Conservation (phyloP, 2,888 invertebrate genomes). For the Lasioglossum marginatum region DNA sequence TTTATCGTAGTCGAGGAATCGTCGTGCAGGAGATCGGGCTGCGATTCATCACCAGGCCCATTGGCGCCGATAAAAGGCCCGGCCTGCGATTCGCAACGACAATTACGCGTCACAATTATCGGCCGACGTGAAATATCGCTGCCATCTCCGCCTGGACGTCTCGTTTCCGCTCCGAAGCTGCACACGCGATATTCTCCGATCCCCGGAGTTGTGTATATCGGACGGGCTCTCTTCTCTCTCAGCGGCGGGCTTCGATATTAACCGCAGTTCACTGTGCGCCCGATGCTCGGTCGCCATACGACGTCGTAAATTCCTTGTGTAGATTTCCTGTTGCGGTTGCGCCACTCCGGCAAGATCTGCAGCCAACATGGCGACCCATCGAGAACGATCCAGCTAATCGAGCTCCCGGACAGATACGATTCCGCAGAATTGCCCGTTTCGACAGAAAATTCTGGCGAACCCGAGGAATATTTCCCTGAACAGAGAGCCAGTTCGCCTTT, state of each 20-base stretch:
- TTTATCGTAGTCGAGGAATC: background rate
- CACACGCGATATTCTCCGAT: constrained; percentile 16
- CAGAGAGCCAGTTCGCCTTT: background rate
- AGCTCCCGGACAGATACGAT: constrained; percentile 57
- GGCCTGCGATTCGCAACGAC: background rate
- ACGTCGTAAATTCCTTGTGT: constrained; percentile 70
- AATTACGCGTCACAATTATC: constrained; percentile 2
- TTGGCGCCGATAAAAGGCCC: background rate
- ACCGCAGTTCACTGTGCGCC: constrained; percentile 64
- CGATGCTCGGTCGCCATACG: constrained; percentile 62
- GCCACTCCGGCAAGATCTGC: constrained; percentile 54
- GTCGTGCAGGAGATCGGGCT: background rate
- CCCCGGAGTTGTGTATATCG: background rate
- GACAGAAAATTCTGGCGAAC: constrained; percentile 46
- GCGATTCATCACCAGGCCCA: background rate
- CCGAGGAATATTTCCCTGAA: background rate
- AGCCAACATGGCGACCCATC: constrained; percentile 65
- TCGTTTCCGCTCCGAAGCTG: background rate
- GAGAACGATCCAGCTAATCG: constrained; percentile 68
- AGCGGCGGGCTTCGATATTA: constrained; percentile 60
- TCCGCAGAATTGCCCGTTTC: constrained; percentile 62
- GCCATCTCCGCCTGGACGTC: background rate
- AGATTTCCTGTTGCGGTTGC: constrained; percentile 72
- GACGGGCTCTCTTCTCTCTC: background rate
- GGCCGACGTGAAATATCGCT: constrained; percentile 1